Base-by-base conservation (phyloP, 2,888 invertebrate species). In the Drosophila tanythrix region DNA sequence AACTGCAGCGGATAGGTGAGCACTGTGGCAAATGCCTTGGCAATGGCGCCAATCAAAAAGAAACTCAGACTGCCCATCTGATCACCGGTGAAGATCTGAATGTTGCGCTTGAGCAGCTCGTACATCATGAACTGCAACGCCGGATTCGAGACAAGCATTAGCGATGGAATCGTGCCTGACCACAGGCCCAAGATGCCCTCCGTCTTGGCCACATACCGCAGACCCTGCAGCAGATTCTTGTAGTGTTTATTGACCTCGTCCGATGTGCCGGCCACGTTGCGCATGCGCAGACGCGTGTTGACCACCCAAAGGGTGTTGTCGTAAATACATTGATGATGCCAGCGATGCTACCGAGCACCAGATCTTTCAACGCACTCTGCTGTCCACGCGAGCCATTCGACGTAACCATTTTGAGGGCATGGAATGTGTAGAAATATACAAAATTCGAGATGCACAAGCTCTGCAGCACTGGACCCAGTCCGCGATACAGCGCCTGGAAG, bases 361-460 rank as follows among this genome's bases (percentile, higher is more conserved):
- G 94, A 93, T 98, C 98, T 83, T 95, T 95, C 15, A 95, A 81
- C 3, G 97, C 96, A 51, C 95, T 94, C 82, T 95, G 95, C 63
- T 93, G 92, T 15, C 92, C 88, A 1, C 71, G 74, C 1, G 64
- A 72, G 0, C 92, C 93, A 27, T 92, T 90, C 56, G 91, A 92
- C n/a, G 92, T 89, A 60, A 92, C 91, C 61, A 94, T 94, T 90
- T 97, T 96, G 48, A 98, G 94, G 25, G 96, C 96, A 93, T 98
- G 98, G 93, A 98, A 98, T 87, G 97, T 95, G 93, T 98, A 98
- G 92, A 98, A 98, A 92, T 98, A 98, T n/a, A 98, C 96, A 94
- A 98, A 98, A 93, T 98, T 98, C 56, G 98, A 98, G 74, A 96
- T 95, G 82, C 97, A 98, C 6, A 98, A 93, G 75, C 97, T 97